These are phyloP conservation scores for Tokudaia tokunoshimensis DNA, from an alignment of 2,797 vertebrate genomes.

Conservation along the genomic window DNA sequence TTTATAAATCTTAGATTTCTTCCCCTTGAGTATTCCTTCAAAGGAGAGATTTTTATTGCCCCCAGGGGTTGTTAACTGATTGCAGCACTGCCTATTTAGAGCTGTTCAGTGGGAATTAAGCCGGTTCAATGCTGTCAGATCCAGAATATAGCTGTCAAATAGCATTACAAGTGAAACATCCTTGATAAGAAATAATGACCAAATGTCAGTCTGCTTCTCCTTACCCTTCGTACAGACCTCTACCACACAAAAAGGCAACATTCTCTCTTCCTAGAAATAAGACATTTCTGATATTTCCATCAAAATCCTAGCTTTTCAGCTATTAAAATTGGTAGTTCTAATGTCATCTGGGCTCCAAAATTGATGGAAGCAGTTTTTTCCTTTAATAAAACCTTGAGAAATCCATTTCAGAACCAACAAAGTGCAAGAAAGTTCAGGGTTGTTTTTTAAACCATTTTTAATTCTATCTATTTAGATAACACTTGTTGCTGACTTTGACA, in stretches of 20 bases:
- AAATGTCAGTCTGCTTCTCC: conserved; percentile 91
- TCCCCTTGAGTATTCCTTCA: conserved; percentile 95
- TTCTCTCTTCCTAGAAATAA: conserved; percentile 85
- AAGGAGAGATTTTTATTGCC: conserved; percentile 95
- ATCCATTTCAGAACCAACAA: conserved; percentile 58
- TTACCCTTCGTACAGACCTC: conserved; percentile 84
- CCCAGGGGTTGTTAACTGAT: conserved; percentile 99
- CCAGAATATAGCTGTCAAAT: conserved; percentile 96
- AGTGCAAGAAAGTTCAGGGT: neutral
- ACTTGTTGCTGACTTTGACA: neutral
- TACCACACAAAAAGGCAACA: conserved; percentile 87
- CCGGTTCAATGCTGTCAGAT: conserved; percentile 96
- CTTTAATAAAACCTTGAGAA: conserved; percentile 57
- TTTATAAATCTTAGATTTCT: conserved; percentile 95
- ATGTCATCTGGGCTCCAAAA: conserved; percentile 47
- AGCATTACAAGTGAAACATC: conserved; percentile 94
- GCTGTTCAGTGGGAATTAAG: conserved; percentile 96
- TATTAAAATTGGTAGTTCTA: conserved; percentile 63
- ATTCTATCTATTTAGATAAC: conserved; percentile 30
- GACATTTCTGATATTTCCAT: conserved; percentile 79
- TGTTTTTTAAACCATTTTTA: conserved; percentile 57
- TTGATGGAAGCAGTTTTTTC: conserved; percentile 13
- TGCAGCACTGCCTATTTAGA: conserved; percentile 97
- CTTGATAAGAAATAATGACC: conserved; percentile 97
- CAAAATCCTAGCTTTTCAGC: conserved; percentile 80